Conservation (phyloP, 2,888 invertebrate species). For the Epinotia nisella region DNA sequence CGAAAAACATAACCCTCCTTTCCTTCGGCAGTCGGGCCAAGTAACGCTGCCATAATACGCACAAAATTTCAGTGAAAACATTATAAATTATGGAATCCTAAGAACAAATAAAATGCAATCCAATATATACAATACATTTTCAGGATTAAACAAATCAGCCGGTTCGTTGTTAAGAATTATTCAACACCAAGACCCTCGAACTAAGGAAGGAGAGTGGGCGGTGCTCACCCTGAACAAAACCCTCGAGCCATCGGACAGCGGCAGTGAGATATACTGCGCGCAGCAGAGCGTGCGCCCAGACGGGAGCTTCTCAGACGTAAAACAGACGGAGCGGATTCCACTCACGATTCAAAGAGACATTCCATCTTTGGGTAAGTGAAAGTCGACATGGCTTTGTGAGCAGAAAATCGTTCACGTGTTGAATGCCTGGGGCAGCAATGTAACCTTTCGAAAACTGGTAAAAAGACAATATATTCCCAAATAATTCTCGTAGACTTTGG, state of each 20-base stretch:
- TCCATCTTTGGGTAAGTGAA: background rate
- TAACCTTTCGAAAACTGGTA: too few relatives aligned
- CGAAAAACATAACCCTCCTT: too few relatives aligned
- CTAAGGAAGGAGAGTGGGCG: background rate
- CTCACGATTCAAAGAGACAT: conserved; percentile 6
- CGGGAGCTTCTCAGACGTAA: conserved; percentile 1
- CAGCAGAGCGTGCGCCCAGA: background rate
- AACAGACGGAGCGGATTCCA: background rate
- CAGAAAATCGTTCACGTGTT: background rate
- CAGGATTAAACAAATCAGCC: background rate
- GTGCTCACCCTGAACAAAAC: background rate
- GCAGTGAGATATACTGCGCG: background rate
- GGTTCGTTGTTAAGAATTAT: background rate
- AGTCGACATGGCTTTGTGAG: background rate
- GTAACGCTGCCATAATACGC: too few relatives aligned
- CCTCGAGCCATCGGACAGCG: background rate
- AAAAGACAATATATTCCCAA: too few relatives aligned
- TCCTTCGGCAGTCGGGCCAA: too few relatives aligned
- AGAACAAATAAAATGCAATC: too few relatives aligned
- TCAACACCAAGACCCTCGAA: background rate
- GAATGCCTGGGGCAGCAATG: background rate
- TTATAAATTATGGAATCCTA: too few relatives aligned
- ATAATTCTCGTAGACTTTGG: too few relatives aligned
- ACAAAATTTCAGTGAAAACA: too few relatives aligned
- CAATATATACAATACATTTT: too few relatives aligned